Evolutionary conservation across 2,113 vertebrate genomes (phyloP).

Genomic region (Rousettus leschenaultii): DNA sequence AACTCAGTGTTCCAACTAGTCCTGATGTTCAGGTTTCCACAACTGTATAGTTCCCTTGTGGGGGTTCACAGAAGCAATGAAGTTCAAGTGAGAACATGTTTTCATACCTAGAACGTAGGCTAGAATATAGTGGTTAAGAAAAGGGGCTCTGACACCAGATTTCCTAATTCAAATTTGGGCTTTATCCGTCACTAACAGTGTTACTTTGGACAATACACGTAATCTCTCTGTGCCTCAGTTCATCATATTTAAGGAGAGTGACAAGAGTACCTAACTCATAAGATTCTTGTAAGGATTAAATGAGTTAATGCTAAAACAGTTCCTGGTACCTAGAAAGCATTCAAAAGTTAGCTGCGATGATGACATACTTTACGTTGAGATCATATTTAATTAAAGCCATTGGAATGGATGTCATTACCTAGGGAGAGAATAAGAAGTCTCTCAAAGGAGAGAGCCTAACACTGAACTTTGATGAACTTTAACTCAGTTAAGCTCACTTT

Average conservation of each 20-base stretch:
- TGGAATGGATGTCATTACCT: neutral
- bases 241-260: neutral
- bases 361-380: neutral
- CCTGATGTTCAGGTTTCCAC: neutral
- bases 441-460: neutral
- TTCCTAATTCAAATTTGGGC: neutral
- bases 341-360: neutral
- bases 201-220: neutral
- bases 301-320: neutral
- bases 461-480: neutral
- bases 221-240: neutral
- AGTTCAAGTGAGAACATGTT: neutral
- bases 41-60: neutral
- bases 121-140: neutral
- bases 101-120: neutral
- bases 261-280: neutral
- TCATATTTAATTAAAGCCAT: neutral
- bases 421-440: neutral
- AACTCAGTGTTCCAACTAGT: neutral
- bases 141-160: neutral
- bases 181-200: neutral
- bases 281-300: conserved; percentile 10
- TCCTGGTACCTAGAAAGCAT: neutral
- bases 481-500: neutral
- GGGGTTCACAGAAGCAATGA: neutral